These are phyloP conservation scores for Branchipolynoe longqiensis DNA, from an alignment of 2,888 invertebrate genomes.

Conservation along the genomic window DNA sequence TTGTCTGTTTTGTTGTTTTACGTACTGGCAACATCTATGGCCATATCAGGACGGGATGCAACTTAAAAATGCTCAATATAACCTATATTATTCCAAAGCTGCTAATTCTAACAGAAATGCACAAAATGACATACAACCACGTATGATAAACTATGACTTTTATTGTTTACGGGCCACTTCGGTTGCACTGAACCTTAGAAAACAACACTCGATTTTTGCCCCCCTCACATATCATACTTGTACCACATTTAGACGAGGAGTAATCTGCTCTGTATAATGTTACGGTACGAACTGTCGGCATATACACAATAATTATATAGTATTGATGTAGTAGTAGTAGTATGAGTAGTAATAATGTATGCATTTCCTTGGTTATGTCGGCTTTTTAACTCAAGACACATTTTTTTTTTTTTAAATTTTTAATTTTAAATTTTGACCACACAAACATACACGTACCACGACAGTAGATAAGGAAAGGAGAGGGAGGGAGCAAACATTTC, in stretches of 20 bases:
- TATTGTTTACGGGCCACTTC: conserved; percentile 8
- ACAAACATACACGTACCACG: conserved; percentile 10
- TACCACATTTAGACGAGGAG: neutral
- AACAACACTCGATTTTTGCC: neutral
- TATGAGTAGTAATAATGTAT: neutral
- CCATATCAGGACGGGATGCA: no score
- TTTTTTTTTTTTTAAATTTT: neutral
- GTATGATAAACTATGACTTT: conserved; percentile 32
- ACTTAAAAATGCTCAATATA: no score
- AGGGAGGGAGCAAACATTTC: no score
- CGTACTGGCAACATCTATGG: no score
- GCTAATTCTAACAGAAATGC: neutral
- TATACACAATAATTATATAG: neutral
- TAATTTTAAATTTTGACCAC: neutral
- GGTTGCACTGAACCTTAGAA: neutral
- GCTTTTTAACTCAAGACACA: neutral
- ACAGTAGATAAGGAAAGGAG: neutral
- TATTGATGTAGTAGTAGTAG: no score
- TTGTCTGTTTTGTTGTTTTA: no score
- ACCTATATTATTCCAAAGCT: no score
- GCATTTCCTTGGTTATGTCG: neutral
- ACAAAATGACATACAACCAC: neutral
- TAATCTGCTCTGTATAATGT: neutral
- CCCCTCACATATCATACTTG: neutral
- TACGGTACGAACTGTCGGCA: neutral